Evolutionary conservation across 2,888 invertebrate genomes (phyloP), one percentile per base, ranked within the genome.

Genomic region (Ormyrus rosae): DNA sequence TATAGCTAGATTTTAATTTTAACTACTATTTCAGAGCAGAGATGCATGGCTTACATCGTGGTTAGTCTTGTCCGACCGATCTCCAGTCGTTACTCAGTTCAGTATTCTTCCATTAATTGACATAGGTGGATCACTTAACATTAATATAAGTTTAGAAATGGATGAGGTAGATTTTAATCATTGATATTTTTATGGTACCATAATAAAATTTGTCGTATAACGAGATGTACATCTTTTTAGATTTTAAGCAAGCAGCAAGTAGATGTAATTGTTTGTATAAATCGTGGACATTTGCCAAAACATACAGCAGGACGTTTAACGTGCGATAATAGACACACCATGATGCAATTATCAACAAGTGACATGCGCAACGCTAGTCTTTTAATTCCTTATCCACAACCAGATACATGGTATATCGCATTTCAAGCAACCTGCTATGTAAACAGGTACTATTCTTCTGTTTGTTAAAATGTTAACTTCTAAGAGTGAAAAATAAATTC

Each of bases 61-160:
- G 91, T 81, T 92, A 51, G 87, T 90, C 56, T 84, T 92, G 55
- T 89, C 89, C 2, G 91, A 91, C 81, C 79, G 83, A 13, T 86
- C 85, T 77, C 91, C 91, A 11, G 88, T 91, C 51, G 87, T 91
- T 60, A 87, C 88, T 3, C 90, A 91, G 72, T 91, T 92, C 84
- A 88, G 91, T 80, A 86, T 92, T 82, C 83, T 91, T 56, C 91
- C 91, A 9, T 89, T 91, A 78, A 86, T 91, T 50, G 92, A 92
- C 81, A 91, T 92, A 80, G 92, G 92, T 45, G 92, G 92, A 56
- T 92, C 91, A 5, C 87, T 92, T 2, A 90, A 90, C 70, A 90
- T 92, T 78, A 87, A 86, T 56, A 84, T 90, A 69, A 89, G 89
- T 83, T 85, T 92, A 61, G 91, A 91, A 83, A 84, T 89, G 63